A percentile compares a stretch with the other conserved stretches of the same genome.
These are phyloP conservation scores for Chunga burmeisteri DNA, from an alignment of 2,113 vertebrate species.

Conservation along the genomic window DNA sequence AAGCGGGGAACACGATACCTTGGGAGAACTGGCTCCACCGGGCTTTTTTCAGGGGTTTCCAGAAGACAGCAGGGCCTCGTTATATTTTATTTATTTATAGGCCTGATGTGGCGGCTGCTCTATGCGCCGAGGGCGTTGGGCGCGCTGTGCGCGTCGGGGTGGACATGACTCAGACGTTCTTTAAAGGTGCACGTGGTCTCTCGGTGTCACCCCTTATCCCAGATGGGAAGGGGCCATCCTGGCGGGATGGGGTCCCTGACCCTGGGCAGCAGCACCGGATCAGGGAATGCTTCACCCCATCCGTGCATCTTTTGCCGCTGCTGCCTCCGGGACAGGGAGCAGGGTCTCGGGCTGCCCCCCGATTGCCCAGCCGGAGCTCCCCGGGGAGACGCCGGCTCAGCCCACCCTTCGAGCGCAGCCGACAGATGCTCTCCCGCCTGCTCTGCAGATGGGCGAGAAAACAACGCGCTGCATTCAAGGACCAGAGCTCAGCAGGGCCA, in stretches of 20 bases:
- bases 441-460: constrained; percentile 44
- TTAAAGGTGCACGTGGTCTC: background rate
- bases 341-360: background rate
- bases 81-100: constrained; percentile 49
- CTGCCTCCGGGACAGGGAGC: too few species aligned
- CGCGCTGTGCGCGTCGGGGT: background rate
- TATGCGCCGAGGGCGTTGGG: background rate
- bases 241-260: background rate
- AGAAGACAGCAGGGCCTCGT: background rate
- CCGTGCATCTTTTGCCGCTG: background rate
- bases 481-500: background rate
- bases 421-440: constrained; percentile 56
- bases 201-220: background rate
- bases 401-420: constrained; percentile 15
- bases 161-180: background rate
- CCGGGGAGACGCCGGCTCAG: background rate
- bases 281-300: background rate
- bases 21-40: background rate
- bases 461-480: background rate
- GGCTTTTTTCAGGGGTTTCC: constrained; percentile 19
- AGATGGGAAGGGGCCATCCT: background rate
- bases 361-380: background rate
- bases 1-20: constrained; percentile 31
- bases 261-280: background rate
- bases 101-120: constrained; percentile 6